Evolutionary conservation across 2,888 invertebrate genomes (phyloP).

Genomic region (Epicampocera succincta): DNA sequence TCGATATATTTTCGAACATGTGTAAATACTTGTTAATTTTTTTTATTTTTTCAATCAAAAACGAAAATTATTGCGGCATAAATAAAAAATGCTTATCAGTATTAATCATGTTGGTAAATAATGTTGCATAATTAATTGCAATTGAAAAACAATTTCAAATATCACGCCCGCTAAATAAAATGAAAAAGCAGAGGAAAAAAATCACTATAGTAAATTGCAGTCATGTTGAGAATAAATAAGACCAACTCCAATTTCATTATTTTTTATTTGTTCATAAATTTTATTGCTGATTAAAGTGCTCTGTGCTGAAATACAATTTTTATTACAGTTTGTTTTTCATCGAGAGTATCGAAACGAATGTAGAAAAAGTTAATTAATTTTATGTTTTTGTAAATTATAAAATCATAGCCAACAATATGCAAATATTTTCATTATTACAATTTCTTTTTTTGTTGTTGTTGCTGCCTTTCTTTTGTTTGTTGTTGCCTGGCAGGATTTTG

Average conservation of each 20-base stretch:
- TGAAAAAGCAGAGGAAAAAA: background rate
- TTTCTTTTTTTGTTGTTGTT: constrained; percentile 8
- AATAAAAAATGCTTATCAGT: constrained; percentile 8
- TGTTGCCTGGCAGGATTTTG: background rate
- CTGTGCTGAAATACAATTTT: background rate
- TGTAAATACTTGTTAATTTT: constrained; percentile 8
- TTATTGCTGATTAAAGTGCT: constrained; percentile 15
- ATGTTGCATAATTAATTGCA: constrained; percentile 48
- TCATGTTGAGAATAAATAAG: constrained; percentile 13
- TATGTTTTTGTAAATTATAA: constrained; percentile 60
- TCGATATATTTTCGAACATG: no score
- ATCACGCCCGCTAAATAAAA: constrained; percentile 41
- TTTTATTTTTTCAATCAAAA: background rate
- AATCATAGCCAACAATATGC: constrained; percentile 53
- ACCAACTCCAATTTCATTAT: constrained; percentile 6
- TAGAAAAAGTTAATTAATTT: constrained; percentile 67
- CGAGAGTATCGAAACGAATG: constrained; percentile 3
- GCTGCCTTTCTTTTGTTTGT: background rate
- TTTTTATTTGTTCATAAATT: constrained; percentile 24
- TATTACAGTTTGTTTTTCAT: constrained; percentile 28
- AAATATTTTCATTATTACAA: constrained; percentile 36
- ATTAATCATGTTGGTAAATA: constrained; percentile 34
- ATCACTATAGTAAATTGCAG: background rate
- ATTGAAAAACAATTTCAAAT: constrained; percentile 49
- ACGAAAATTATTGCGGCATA: background rate